Base-by-base conservation (phyloP, 2,113 vertebrate species). In the Ochotona curzoniae region DNA sequence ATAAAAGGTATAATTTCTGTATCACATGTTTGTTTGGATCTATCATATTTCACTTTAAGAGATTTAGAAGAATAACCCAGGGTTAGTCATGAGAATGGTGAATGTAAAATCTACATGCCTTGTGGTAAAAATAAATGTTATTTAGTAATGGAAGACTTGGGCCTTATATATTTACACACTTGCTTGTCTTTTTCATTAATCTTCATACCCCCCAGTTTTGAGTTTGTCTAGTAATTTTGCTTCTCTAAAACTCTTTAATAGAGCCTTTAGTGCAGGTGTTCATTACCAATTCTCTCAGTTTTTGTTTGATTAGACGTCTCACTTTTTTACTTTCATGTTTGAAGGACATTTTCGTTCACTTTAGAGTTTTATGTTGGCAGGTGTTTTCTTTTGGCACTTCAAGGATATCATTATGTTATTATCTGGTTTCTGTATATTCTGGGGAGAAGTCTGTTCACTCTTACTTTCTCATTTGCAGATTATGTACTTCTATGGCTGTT, bases 281-380 rank as follows among this genome's bases (percentile, higher is more conserved):
- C 61, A 87, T 92, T 76, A 94, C 63, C 51, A 88, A 35, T 93
- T 76, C 32, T 86, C 51, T 89, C 8, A 14, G 61, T 79, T 64
- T 93, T 92, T 89, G 66, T 89, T 95, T 82, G 64, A 95, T 93
- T 70, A 80, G 57, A 67, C 57, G 70, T 90, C 30, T 75, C n/a
- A 12, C 38, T 79, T 61, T 80, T 93, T 79, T 35, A 61, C 30
- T 75, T 95, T 79, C 20, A 54, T 49, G 49, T 90, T 93, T 86
- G 38, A 83, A 94, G 49, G 74, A 83, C 28, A 75, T 83, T 94
- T 91, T 78, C 66, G 83, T 89, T 90, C 25, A 30, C 51, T 69
- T 82, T 92, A 90, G 83, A 81, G 57, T 91, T 75, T 86, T 63
- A 87, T 28, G 12, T 88, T 90, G 51, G 73, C 78, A 91, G 60